Percentiles rank a stretch among this genome's conserved stretches.
Conservation (phyloP, 2,797 vertebrate genomes). For the Kryptolebias ocellatus region DNA sequence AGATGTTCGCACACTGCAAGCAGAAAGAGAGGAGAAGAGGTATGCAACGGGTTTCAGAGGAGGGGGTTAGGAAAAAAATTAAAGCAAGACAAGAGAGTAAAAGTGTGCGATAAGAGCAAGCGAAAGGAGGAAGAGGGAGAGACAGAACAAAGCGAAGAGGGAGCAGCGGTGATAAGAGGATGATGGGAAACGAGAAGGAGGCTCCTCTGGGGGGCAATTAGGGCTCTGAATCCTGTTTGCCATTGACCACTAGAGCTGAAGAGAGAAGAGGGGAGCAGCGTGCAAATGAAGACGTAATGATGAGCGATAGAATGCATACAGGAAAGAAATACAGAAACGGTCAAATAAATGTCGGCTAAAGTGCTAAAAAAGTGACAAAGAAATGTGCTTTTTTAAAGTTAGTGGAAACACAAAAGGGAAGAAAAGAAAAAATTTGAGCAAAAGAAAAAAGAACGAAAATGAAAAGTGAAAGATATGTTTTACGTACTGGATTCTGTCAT, state of each 20-base stretch:
- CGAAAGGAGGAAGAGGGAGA: slow-evolving; percentile 8
- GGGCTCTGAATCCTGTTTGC: slow-evolving; percentile 51
- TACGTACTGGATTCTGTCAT: background rate
- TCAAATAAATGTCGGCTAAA: background rate
- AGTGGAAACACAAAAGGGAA: background rate
- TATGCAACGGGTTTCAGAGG: slow-evolving; percentile 13
- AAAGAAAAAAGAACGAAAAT: background rate
- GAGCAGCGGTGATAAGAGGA: slow-evolving; percentile 31
- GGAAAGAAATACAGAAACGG: slow-evolving; percentile 3
- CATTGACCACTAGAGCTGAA: slow-evolving; percentile 47
- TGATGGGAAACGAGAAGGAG: slow-evolving; percentile 21
- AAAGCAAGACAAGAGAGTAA: slow-evolving; percentile 17
- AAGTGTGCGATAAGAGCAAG: background rate
- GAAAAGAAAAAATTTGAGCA: background rate
- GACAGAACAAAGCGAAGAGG: slow-evolving; percentile 46
- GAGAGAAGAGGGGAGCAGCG: slow-evolving; percentile 36
- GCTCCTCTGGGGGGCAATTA: slow-evolving; percentile 75
- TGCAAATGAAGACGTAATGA: slow-evolving; percentile 24
- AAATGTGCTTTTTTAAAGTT: background rate
- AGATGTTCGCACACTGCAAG: slow-evolving; percentile 5
- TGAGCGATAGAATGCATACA: slow-evolving; percentile 3
- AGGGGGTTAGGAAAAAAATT: background rate
- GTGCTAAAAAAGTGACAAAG: background rate
- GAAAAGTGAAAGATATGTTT: too few relatives aligned
- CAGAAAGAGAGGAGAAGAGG: background rate